These are phyloP conservation scores for Morpho deidamia DNA, from an alignment of 2,888 invertebrate species.

Conservation along the genomic window DNA sequence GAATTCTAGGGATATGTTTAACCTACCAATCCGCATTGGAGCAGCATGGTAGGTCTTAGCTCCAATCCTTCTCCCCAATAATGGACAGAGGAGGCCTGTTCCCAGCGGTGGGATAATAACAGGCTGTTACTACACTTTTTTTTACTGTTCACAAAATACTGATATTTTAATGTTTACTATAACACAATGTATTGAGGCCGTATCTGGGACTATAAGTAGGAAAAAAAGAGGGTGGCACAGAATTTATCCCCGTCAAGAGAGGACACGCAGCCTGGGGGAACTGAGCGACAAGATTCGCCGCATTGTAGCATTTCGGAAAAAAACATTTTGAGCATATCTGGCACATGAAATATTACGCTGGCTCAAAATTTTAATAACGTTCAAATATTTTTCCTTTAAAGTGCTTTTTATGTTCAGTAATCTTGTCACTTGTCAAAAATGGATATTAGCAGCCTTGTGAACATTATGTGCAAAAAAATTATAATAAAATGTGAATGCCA, in stretches of 20 bases:
- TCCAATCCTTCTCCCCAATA: no score
- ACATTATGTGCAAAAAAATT: neutral
- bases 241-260: constrained; percentile 40
- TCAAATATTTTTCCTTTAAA: constrained; percentile 1
- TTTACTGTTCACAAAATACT: no score
- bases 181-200: constrained; percentile 19
- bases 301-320: constrained; percentile 25
- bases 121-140: no score
- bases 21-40: no score
- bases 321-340: constrained; percentile 26
- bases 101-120: no score
- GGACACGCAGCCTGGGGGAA: constrained; percentile 28
- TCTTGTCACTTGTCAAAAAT: constrained; percentile 6
- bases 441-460: neutral
- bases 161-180: neutral
- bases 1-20: no score
- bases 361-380: constrained; percentile 13
- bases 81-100: no score
- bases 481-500: no score
- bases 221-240: constrained; percentile 48
- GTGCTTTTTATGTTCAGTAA: constrained; percentile 4
- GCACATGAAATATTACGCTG: constrained; percentile 22
- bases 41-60: no score
- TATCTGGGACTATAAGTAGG: constrained; percentile 29
- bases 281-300: constrained; percentile 28